Evolutionary conservation across 2,888 invertebrate genomes (phyloP).

Genomic region (Zaprionus obscuricornis): DNA sequence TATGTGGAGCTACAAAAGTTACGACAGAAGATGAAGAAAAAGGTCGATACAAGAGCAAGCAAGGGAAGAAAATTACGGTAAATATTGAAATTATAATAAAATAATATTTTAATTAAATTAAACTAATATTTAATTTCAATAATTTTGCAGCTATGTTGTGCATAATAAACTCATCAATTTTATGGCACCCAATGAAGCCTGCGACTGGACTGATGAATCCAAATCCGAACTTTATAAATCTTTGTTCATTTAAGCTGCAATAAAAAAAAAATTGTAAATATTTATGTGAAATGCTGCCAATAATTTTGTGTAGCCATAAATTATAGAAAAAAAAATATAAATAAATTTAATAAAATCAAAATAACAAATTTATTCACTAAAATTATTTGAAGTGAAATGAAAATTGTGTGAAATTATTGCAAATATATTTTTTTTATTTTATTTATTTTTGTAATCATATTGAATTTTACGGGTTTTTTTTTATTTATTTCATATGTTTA

Average conservation of each 20-base stretch:
- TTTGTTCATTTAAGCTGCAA: conserved; percentile 86
- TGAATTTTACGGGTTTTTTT: conserved; percentile 57
- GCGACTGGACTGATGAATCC: conserved; percentile 90
- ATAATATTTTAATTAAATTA: not conserved
- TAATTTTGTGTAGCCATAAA: not conserved
- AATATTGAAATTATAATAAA: not conserved
- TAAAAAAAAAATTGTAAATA: conserved; percentile 15
- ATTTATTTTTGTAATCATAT: conserved; percentile 32
- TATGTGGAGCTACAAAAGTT: conserved; percentile 96
- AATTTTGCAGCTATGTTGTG: conserved; percentile 86
- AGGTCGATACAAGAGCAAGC: conserved; percentile 96
- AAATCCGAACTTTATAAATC: conserved; percentile 92
- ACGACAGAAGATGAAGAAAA: conserved; percentile 95
- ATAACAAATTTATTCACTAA: too few relatives aligned
- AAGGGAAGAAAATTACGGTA: conserved; percentile 94
- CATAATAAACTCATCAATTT: conserved; percentile 94
- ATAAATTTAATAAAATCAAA: conserved; percentile 4
- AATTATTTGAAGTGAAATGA: too few relatives aligned
- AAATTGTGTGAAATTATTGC: too few relatives aligned
- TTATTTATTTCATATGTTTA: conserved; percentile 67
- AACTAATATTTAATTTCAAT: not conserved
- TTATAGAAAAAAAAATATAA: conserved; percentile 15
- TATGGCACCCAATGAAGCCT: conserved; percentile 90
- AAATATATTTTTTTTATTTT: not conserved
- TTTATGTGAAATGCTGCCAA: not conserved